Evolutionary conservation across 2,113 vertebrate genomes (phyloP).

Genomic region (Lates calcarifer): DNA sequence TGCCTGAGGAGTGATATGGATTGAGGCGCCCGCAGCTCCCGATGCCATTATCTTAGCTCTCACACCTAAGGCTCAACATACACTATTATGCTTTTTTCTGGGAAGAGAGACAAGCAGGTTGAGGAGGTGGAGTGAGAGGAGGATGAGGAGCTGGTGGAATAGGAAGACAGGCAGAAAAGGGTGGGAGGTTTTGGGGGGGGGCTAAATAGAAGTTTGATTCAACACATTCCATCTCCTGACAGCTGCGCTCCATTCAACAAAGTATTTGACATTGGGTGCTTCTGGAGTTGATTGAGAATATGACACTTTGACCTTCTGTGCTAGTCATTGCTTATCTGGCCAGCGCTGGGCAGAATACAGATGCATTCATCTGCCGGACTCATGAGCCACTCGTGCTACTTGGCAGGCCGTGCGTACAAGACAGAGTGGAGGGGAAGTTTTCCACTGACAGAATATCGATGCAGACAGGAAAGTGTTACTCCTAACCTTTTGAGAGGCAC

Average conservation of each 20-base stretch:
- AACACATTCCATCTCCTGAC: conserved; percentile 68
- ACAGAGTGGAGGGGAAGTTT: conserved; percentile 63
- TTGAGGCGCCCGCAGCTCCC: conserved; percentile 52
- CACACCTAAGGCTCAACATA: conserved; percentile 40
- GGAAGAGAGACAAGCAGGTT: conserved; percentile 36
- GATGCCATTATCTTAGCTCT: conserved; percentile 65
- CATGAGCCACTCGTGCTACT: conserved; percentile 16
- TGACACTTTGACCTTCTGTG: conserved; percentile 72
- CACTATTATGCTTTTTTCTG: conserved; percentile 42
- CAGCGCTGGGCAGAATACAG: conserved; percentile 64
- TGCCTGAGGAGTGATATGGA: conserved; percentile 45
- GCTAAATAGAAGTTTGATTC: conserved; percentile 61
- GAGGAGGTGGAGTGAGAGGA: conserved; percentile 40
- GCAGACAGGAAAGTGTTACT: conserved; percentile 80
- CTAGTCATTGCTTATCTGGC: conserved; percentile 76
- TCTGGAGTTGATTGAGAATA: conserved; percentile 78
- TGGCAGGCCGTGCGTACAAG: conserved; percentile 42
- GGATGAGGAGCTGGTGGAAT: conserved; percentile 19
- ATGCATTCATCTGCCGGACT: conserved; percentile 60
- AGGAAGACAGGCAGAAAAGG: conserved; percentile 24
- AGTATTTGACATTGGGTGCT: conserved; percentile 72
- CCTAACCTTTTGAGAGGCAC: conserved; percentile 79
- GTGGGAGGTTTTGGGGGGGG: conserved; percentile 4
- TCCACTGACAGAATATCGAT: conserved; percentile 77
- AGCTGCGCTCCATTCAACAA: conserved; percentile 64